A percentile compares a stretch with the other conserved stretches of the same genome.
These are phyloP conservation scores for Rhabdophis nuchalis DNA, from an alignment of 2,797 vertebrate species.

Conservation along the genomic window DNA sequence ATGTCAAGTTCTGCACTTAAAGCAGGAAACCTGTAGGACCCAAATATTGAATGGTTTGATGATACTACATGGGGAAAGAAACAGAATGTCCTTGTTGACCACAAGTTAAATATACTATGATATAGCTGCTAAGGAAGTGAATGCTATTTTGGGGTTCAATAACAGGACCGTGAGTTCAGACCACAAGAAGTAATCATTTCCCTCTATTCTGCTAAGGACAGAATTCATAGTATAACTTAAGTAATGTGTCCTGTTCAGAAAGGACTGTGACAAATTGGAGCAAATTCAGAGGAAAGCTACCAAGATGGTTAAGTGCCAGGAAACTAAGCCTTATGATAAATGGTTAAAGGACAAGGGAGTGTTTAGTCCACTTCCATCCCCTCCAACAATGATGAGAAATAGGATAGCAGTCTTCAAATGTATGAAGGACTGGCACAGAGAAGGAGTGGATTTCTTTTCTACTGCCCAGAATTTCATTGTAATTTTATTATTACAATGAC, in stretches of 20 bases:
- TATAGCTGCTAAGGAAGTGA: neutral
- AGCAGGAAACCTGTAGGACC: neutral
- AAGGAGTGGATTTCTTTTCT: no score
- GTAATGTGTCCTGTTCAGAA: neutral
- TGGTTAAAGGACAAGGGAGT: neutral
- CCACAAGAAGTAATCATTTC: neutral
- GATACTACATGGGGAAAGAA: neutral
- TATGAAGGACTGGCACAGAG: neutral
- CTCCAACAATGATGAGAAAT: neutral
- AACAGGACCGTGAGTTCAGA: neutral
- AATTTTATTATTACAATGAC: no score
- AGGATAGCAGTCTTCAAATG: neutral
- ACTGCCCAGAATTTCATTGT: neutral
- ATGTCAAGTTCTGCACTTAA: neutral
- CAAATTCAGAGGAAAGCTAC: neutral
- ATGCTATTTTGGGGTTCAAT: neutral
- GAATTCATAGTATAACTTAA: neutral
- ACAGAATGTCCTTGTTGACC: neutral
- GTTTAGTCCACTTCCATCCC: neutral
- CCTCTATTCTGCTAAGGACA: neutral
- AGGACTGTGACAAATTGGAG: neutral
- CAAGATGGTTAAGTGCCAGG: neutral
- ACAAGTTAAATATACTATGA: neutral
- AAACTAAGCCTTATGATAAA: neutral
- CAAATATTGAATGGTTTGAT: neutral